A percentile compares a stretch with the other conserved stretches of the same genome.
Conservation (phyloP, 2,797 vertebrate genomes). For the Alauda arvensis region DNA sequence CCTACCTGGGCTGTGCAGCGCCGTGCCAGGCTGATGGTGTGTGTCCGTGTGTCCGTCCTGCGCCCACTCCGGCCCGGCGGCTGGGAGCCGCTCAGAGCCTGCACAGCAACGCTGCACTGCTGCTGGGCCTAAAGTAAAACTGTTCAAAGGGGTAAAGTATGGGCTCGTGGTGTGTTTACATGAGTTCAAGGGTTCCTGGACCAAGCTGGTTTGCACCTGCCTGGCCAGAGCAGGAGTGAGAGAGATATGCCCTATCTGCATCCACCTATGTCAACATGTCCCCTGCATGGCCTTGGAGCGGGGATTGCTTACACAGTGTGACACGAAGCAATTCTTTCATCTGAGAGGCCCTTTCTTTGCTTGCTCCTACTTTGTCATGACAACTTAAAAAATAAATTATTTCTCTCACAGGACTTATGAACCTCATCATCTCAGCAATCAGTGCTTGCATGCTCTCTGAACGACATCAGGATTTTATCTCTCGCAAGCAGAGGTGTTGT, state of each 20-base stretch:
- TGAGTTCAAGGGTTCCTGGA: neutral
- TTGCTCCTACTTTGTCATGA: neutral
- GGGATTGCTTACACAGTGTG: neutral
- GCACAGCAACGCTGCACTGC: neutral
- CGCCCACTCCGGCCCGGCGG: rapidly evolving
- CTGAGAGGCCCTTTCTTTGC: neutral
- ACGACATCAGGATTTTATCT: neutral
- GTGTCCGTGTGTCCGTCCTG: rapidly evolving
- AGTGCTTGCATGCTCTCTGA: neutral
- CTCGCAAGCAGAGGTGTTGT: neutral
- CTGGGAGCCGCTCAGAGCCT: neutral
- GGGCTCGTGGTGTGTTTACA: neutral
- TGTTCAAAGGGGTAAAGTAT: neutral
- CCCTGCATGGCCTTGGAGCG: neutral
- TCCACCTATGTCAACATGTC: neutral
- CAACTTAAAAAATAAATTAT: neutral
- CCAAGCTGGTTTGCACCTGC: neutral
- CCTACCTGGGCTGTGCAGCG: rapidly evolving
- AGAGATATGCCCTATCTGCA: neutral
- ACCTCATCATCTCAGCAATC: neutral
- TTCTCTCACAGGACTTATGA: neutral
- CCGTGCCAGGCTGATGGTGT: rapidly evolving
- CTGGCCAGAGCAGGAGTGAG: neutral
- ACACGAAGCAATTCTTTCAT: neutral
- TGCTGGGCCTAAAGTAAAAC: neutral